A percentile compares a stretch with the other conserved stretches of the same genome.
These are phyloP conservation scores for Macrophya annulata DNA, from an alignment of 2,888 invertebrate species.

Conservation along the genomic window DNA sequence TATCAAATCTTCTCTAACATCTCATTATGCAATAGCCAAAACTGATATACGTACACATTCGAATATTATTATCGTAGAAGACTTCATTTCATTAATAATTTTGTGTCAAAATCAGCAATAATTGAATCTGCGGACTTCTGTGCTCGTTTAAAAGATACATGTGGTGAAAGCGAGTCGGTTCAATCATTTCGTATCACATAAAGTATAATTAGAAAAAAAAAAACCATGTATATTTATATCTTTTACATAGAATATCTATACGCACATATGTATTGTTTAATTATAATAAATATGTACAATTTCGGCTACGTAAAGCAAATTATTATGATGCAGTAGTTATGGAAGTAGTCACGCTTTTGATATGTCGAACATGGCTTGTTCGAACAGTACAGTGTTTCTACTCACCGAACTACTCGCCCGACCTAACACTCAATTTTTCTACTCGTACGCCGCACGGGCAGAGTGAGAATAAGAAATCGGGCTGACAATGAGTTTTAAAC, in stretches of 20 bases:
- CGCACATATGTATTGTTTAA: not conserved
- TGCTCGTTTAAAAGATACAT: no score
- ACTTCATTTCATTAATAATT: no score
- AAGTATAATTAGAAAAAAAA: no score
- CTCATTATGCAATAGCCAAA: not conserved
- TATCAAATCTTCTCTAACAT: not conserved
- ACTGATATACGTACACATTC: not conserved
- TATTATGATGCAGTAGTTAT: not conserved
- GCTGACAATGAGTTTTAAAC: not conserved
- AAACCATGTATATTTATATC: no score
- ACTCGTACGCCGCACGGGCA: not conserved
- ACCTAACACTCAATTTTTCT: not conserved
- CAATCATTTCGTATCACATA: no score
- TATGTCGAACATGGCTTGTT: not conserved
- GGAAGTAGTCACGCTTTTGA: not conserved
- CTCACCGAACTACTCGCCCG: not conserved
- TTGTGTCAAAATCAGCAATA: no score
- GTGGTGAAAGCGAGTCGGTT: no score
- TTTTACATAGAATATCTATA: no score
- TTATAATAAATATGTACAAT: not conserved
- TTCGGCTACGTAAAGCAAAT: not conserved
- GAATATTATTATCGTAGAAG: not conserved
- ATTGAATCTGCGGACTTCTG: no score
- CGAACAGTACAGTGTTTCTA: not conserved
- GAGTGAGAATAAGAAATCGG: no score